These are phyloP conservation scores for Oreochromis aureus DNA, from an alignment of 2,113 vertebrate species.

Conservation along the genomic window DNA sequence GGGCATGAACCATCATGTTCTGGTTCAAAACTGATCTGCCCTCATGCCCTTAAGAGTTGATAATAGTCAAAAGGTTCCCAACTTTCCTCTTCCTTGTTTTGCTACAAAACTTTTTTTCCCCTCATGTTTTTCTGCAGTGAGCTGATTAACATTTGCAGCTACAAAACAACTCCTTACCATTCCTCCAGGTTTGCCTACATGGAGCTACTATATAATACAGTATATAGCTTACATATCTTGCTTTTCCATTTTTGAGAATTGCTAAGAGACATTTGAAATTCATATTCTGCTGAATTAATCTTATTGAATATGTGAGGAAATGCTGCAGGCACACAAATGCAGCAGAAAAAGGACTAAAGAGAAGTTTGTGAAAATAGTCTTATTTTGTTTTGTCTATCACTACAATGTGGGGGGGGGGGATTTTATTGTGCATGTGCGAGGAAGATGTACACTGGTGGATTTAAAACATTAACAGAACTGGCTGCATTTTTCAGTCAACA, in stretches of 20 bases:
- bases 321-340: not conserved
- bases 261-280: not conserved
- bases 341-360: not conserved
- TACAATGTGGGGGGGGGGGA: not conserved
- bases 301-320: not conserved
- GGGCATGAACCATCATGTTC: not conserved
- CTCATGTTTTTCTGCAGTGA: not conserved
- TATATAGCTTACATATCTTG: not conserved
- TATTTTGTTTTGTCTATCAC: not conserved
- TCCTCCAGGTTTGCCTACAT: not conserved
- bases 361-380: not conserved
- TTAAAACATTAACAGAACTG: not conserved
- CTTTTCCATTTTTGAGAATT: not conserved
- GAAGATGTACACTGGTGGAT: not conserved
- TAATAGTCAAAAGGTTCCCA: not conserved
- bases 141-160: not conserved
- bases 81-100: not conserved
- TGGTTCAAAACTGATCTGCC: not conserved
- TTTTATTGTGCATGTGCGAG: not conserved
- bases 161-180: not conserved
- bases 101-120: not conserved
- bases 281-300: not conserved
- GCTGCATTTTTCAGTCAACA: not conserved
- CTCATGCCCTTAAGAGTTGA: not conserved
- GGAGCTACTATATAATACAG: not conserved